Conservation (phyloP, 2,113 vertebrate species). For the Heptranchias perlo region DNA sequence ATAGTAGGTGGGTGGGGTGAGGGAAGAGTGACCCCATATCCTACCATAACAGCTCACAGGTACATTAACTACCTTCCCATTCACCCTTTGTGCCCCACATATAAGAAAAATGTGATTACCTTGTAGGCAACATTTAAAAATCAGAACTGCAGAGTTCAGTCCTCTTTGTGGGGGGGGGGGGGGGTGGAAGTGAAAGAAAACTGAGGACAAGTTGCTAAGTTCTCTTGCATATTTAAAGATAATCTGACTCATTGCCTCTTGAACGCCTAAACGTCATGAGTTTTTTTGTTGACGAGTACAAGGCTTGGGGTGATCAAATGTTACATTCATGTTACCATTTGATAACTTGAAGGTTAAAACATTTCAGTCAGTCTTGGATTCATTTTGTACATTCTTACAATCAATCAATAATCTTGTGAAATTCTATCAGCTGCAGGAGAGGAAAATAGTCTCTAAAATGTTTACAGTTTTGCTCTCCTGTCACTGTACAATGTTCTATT, state of each 20-base stretch:
- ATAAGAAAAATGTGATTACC: neutral
- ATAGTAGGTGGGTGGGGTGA: neutral
- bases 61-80: neutral
- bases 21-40: neutral
- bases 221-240: neutral
- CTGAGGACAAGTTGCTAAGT: neutral
- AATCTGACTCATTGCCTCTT: neutral
- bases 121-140: neutral
- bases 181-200: too few species aligned
- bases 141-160: neutral
- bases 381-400: neutral
- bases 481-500: neutral
- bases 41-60: neutral
- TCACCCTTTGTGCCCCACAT: neutral
- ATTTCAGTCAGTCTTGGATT: neutral
- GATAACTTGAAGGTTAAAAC: constrained; percentile 12
- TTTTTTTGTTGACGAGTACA: neutral
- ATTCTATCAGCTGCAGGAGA: neutral
- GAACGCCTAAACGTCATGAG: neutral
- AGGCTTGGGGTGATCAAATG: neutral
- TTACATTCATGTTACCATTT: neutral
- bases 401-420: neutral
- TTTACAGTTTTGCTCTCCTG: neutral
- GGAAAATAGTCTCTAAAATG: neutral
- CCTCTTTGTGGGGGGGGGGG: neutral